Percentiles rank a stretch among this genome's conserved stretches.
Conservation (phyloP, 2,888 invertebrate genomes). For the Drosophila paranaensis region DNA sequence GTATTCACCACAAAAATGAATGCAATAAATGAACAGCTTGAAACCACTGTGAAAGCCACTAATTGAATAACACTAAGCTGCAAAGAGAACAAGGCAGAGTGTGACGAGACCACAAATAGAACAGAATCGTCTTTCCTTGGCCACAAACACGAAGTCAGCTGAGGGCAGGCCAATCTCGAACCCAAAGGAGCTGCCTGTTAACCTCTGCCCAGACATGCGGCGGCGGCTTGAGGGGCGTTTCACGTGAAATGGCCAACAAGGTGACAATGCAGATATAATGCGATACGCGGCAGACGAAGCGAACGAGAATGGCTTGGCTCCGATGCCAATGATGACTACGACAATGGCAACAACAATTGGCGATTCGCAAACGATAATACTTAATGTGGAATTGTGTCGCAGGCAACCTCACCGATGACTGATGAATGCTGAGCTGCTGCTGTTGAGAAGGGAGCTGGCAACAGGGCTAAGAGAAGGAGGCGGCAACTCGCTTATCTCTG, state of each 20-base stretch:
- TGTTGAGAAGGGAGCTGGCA: neutral
- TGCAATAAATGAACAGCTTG: neutral
- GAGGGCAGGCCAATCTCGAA: constrained; percentile 43
- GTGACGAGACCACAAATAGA: constrained; percentile 22
- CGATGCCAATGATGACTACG: constrained; percentile 38
- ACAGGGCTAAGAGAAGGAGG: constrained; percentile 27
- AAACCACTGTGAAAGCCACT: constrained; percentile 31
- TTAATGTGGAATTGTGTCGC: constrained; percentile 53
- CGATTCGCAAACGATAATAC: constrained; percentile 65
- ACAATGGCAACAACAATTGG: constrained; percentile 41
- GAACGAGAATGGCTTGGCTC: constrained; percentile 52
- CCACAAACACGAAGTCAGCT: neutral
- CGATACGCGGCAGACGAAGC: constrained; percentile 62
- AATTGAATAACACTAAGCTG: constrained; percentile 42
- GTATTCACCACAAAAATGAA: neutral
- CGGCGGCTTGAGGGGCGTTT: constrained; percentile 33
- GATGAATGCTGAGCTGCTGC: constrained; percentile 37
- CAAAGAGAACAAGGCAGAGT: constrained; percentile 6
- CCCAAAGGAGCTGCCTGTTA: constrained; percentile 20
- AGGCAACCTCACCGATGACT: constrained; percentile 52
- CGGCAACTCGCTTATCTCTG: constrained; percentile 63
- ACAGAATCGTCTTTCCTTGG: constrained; percentile 1
- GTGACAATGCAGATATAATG: constrained; percentile 82
- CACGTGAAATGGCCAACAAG: constrained; percentile 75
- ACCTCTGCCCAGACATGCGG: constrained; percentile 20